phyloP scores from a whole-genome alignment of 2,113 vertebrate genomes.

The Lutjanus erythropterus region DNA sequence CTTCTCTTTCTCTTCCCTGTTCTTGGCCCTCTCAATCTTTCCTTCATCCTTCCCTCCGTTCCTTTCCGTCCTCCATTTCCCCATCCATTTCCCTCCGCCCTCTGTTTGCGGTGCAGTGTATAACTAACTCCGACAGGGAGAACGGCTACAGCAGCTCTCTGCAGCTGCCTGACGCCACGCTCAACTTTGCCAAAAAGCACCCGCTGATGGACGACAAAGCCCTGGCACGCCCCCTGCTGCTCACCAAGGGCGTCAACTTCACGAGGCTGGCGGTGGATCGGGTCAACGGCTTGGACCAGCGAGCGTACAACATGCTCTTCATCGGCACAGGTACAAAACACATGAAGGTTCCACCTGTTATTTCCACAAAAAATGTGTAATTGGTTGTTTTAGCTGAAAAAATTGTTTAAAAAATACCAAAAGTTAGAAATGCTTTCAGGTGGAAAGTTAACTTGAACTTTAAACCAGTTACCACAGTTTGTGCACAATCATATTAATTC shows the following conservation, averaged over 20 bases:
- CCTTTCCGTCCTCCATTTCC: constrained; percentile 14
- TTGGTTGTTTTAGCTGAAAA: neutral
- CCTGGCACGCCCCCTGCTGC: constrained; percentile 91
- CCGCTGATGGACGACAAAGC: constrained; percentile 93
- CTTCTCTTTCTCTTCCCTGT: constrained; percentile 42
- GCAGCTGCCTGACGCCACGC: constrained; percentile 94
- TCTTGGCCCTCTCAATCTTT: constrained; percentile 35
- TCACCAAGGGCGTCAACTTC: constrained; percentile 94
- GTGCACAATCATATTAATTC: no score
- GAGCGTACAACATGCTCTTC: constrained; percentile 91
- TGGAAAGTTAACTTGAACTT: neutral
- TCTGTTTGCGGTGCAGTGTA: constrained; percentile 86
- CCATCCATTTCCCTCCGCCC: constrained; percentile 3
- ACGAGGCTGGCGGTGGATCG: constrained; percentile 92
- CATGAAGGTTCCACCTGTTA: no score
- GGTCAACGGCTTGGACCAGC: constrained; percentile 86
- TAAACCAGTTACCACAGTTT: neutral
- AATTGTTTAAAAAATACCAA: neutral
- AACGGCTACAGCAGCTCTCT: constrained; percentile 91
- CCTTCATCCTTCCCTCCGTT: neutral
- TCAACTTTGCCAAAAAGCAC: constrained; percentile 98
- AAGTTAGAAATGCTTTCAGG: neutral
- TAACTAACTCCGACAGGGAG: constrained; percentile 91
- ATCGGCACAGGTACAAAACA: constrained; percentile 91
- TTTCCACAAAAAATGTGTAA: no score